Evolutionary conservation across 2,113 vertebrate genomes (phyloP), one percentile per base, ranked within the genome.

Genomic region (Hippocampus zosterae): DNA sequence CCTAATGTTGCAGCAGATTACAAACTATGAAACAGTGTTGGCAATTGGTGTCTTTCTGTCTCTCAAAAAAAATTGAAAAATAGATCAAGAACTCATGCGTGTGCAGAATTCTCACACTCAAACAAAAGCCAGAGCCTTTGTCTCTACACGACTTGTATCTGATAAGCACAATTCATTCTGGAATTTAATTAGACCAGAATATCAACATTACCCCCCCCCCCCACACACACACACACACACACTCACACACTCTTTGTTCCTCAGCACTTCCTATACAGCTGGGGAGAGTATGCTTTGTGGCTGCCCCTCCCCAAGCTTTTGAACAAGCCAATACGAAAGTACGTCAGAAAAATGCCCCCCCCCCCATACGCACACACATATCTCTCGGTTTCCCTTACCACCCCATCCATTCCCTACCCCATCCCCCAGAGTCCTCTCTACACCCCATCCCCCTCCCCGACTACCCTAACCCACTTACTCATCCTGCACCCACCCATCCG

Each of bases 241-340:
- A 6, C 68, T 1, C 80, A 71, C 84, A 44, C 6, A 85, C 71
- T 83, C 88, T 88, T 88, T 90, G 79, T 90, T 89, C 88, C 87
- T 78, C 62, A 80, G 69, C 75, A 87, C 79, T 87, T 86, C 82
- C 79, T 87, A n/a, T 89, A 89, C 91, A 92, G 91, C 91, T 92
- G 91, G 89, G 88, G 89, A 88, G 85, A 86, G 84, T 84, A 85
- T 86, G 80, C 80, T 87, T 79, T 76, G 83, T 79, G 73, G 73
- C 83, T 86, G 89, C 88, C 91, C 91, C 91, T 91, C 92, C 92
- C 87, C 90, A 91, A 82, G 78, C 71, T 33, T 92, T 92, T 89
- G 84, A 92, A 92, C 85, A 81, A 86, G 84, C 92, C 91, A 92
- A 93, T 91, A 83, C 90, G 87, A 85, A 75, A 76, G 76, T 87